These are phyloP conservation scores for Drosophila acutilabella DNA, from an alignment of 2,888 invertebrate genomes.

Conservation along the genomic window DNA sequence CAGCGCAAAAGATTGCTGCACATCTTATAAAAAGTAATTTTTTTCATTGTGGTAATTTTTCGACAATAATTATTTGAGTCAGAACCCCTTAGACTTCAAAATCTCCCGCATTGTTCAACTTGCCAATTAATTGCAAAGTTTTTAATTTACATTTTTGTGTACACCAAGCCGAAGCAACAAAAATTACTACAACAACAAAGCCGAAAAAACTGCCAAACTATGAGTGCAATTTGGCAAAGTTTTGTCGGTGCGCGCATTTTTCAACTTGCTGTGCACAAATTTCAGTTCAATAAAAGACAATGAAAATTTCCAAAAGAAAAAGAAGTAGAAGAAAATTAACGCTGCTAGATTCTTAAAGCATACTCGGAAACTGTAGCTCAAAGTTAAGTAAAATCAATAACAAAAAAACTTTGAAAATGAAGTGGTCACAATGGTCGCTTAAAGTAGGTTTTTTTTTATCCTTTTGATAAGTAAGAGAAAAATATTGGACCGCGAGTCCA, in stretches of 20 bases:
- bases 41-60: constrained; percentile 30
- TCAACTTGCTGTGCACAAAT: constrained; percentile 26
- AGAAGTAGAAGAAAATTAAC: constrained; percentile 34
- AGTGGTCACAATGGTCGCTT: constrained; percentile 39
- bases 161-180: constrained; percentile 32
- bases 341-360: constrained; percentile 42
- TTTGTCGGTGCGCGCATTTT: constrained; percentile 45
- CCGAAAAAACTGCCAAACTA: constrained; percentile 43
- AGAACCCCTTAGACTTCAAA: not conserved
- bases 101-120: constrained; percentile 30
- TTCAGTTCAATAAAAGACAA: constrained; percentile 26
- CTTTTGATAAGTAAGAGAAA: constrained; percentile 15
- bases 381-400: constrained; percentile 54
- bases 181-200: constrained; percentile 13
- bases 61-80: constrained; percentile 31
- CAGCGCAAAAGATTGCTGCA: not conserved
- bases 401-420: constrained; percentile 38
- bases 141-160: constrained; percentile 60
- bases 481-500: constrained; percentile 44
- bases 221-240: constrained; percentile 49
- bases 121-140: constrained; percentile 58
- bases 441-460: constrained; percentile 32
- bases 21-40: constrained; percentile 23
- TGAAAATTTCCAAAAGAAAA: constrained; percentile 26
- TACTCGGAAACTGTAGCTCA: constrained; percentile 33